These are phyloP conservation scores for Micromussa lordhowensis DNA, from an alignment of 92 coral and sea anemone genomes.

Conservation along the genomic window DNA sequence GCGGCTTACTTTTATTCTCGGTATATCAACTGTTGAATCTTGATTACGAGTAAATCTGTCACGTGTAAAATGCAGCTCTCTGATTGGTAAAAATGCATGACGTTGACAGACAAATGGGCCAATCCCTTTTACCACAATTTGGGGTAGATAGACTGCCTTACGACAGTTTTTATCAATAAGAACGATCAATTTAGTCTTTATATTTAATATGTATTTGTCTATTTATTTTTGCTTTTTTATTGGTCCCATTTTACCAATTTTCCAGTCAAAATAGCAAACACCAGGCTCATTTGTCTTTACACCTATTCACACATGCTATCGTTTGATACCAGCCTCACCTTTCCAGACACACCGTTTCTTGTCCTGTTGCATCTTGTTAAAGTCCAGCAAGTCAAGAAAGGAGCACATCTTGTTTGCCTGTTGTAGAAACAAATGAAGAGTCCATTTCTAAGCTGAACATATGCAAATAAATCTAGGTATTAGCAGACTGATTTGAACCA, in stretches of 20 bases:
- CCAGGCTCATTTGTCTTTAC: not conserved
- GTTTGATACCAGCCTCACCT: slow-evolving; percentile 55
- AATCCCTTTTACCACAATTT: too few relatives aligned
- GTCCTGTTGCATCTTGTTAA: slow-evolving; percentile 65
- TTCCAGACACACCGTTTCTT: slow-evolving; percentile 76
- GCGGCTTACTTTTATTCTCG: too few relatives aligned
- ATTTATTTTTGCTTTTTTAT: too few relatives aligned
- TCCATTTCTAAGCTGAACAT: not conserved
- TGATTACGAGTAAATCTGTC: not conserved
- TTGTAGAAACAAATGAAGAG: not conserved
- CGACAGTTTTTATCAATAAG: too few relatives aligned
- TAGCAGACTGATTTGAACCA: not conserved
- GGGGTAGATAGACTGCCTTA: too few relatives aligned
- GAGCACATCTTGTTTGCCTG: slow-evolving; percentile 98
- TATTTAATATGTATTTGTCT: too few relatives aligned
- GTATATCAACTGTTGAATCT: too few relatives aligned
- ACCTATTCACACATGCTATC: not conserved
- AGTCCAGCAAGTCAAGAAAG: slow-evolving; percentile 91
- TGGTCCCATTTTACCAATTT: not conserved
- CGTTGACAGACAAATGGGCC: not conserved
- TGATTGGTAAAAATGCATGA: not conserved
- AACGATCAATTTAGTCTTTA: too few relatives aligned
- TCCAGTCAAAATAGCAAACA: not conserved
- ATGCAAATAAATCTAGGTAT: not conserved
- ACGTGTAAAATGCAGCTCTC: not conserved